Conservation (phyloP, 2,888 invertebrate species). For the Acanthosoma haemorrhoidale region DNA sequence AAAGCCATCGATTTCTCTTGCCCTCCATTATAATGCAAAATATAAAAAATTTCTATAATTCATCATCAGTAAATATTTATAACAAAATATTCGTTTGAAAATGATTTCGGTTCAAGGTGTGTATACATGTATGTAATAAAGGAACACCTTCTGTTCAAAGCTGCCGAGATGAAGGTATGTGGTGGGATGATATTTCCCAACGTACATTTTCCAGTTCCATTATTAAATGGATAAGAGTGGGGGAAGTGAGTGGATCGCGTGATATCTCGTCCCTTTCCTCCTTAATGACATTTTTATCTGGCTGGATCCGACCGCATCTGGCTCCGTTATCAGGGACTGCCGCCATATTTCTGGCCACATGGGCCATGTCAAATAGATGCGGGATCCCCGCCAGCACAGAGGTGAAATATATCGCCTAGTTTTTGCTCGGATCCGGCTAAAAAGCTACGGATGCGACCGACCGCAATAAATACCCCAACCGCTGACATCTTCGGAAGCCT, state of each 20-base stretch:
- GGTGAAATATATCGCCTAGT: not conserved
- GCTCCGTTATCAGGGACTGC: not conserved
- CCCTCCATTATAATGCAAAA: too few species aligned
- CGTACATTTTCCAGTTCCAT: not conserved
- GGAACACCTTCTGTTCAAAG: too few species aligned
- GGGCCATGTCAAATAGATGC: slow-evolving; percentile 12
- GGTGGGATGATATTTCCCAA: not conserved
- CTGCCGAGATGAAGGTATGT: too few species aligned
- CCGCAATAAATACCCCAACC: slow-evolving; percentile 6
- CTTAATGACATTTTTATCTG: slow-evolving; percentile 12
- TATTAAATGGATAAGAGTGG: not conserved
- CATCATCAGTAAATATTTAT: too few species aligned
- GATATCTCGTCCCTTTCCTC: not conserved
- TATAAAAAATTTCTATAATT: too few species aligned
- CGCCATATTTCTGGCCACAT: slow-evolving; percentile 11
- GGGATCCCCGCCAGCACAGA: not conserved
- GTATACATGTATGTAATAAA: too few species aligned
- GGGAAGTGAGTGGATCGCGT: not conserved
- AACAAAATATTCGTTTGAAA: too few species aligned
- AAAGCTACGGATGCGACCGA: not conserved
- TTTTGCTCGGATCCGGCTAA: not conserved
- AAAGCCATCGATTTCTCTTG: too few species aligned
- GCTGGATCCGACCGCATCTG: not conserved
- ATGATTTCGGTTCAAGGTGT: too few species aligned
- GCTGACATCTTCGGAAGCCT: slow-evolving; percentile 1